Base-by-base conservation (phyloP, 2,888 invertebrate genomes). In the Cheilosia vulpina region DNA sequence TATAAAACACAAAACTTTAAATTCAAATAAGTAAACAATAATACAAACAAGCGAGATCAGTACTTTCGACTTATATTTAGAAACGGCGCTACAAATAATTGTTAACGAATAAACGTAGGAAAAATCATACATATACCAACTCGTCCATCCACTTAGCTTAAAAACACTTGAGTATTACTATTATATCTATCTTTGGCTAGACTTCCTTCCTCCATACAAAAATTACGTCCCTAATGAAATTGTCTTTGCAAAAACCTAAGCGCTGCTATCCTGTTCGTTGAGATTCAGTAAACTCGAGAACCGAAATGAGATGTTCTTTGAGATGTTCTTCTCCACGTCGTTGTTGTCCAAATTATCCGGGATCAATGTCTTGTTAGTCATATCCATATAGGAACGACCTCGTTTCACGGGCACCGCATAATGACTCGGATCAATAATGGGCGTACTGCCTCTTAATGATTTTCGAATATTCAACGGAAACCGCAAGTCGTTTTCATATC, bases 231-330 rank as follows among this genome's bases (percentile, higher is more conserved):
- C n/a, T 53, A 65, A n/a, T 5, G 15, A 43, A 52, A 19, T 55
- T 2, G 4, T 17, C 31, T 53, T 15, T 11, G n/a, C 9, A 58
- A 43, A 27, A 11, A 47, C 17, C 72, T 87, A 87, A 87, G 87
- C 75, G 76, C 88, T 19, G 65, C 87, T 68, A 45, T 90, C 88
- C 15, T 89, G 89, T 60, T 92, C 92, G 68, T 90, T 92, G 57
- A 92, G 89, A 89, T 92, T 92, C 31, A 92, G 88, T 76, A 92
- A 88, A 85, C 92, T 92, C 47, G 92, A 92, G 88, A 92, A 92
- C 19, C 91, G 89, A 87, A 92, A 92, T 52, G 92, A 91, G 78
- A 92, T 92, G 68, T 91, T 91, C 85, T 92, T 92, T 34, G 92
- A 92, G 31, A 92, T 84, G 87, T 91, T 90, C 80, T 92, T 92